phyloP scores from a whole-genome alignment of 2,113 vertebrate species.

The Laticauda laticaudata region DNA sequence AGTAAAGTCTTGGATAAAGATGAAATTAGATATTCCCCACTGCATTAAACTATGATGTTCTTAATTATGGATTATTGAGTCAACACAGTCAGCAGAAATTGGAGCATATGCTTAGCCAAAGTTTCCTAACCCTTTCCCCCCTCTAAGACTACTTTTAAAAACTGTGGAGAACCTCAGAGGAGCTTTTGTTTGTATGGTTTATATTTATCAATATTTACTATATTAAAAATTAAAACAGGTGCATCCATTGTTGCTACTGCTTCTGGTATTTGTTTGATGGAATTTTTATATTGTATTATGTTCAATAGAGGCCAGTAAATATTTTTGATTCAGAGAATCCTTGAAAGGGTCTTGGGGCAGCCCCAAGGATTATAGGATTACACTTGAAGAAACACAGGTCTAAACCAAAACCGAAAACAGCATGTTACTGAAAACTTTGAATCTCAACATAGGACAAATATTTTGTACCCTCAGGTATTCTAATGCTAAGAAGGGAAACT shows the following conservation, averaged over 20 bases:
- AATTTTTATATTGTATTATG: neutral
- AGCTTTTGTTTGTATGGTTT: neutral
- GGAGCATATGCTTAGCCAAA: neutral
- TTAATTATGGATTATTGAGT: neutral
- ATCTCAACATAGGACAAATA: neutral
- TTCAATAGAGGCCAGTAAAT: neutral
- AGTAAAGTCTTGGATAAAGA: neutral
- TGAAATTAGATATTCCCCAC: neutral
- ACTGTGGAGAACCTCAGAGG: neutral
- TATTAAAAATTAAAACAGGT: neutral
- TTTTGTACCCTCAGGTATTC: neutral
- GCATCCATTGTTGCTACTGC: neutral
- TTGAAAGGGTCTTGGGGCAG: neutral
- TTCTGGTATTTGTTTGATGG: neutral
- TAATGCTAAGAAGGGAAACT: neutral
- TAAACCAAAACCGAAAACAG: neutral
- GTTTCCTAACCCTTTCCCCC: neutral
- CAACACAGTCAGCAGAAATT: neutral
- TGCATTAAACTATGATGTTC: neutral
- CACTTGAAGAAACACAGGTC: neutral
- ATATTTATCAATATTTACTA: neutral
- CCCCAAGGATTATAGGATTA: neutral
- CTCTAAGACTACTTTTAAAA: neutral
- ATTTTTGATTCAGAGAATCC: neutral
- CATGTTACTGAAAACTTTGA: neutral